These are phyloP conservation scores for Perca flavescens DNA, from an alignment of 2,113 vertebrate genomes.

Conservation along the genomic window DNA sequence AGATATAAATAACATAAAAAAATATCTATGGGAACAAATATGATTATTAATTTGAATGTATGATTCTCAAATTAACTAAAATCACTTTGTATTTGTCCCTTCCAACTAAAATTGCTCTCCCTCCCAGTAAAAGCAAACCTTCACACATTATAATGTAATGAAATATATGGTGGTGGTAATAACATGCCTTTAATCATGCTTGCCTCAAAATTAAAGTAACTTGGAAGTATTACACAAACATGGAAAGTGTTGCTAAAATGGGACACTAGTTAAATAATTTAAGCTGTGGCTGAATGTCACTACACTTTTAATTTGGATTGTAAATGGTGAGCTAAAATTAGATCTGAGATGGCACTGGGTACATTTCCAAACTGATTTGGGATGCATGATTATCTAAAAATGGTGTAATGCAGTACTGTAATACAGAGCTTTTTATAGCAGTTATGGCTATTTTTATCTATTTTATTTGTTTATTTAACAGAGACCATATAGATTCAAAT, in stretches of 20 bases:
- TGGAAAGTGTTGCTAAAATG: slow-evolving; percentile 25
- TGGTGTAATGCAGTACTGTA: not conserved
- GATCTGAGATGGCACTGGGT: slow-evolving; percentile 39
- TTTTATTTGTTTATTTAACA: not conserved
- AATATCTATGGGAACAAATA: not conserved
- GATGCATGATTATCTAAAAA: slow-evolving; percentile 42
- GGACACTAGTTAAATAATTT: slow-evolving; percentile 40
- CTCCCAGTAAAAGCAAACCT: not conserved
- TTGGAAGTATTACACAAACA: not conserved
- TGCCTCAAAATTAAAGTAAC: not conserved
- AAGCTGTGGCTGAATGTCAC: slow-evolving; percentile 21
- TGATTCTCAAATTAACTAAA: not conserved
- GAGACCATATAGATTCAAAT: not conserved
- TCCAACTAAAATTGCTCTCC: not conserved
- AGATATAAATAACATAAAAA: not conserved
- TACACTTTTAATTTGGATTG: slow-evolving; percentile 42
- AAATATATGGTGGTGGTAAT: not conserved
- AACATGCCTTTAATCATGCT: not conserved
- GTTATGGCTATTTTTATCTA: not conserved
- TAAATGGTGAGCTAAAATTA: slow-evolving; percentile 59
- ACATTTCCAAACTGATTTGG: slow-evolving; percentile 52
- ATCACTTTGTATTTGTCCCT: not conserved
- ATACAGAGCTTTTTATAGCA: not conserved
- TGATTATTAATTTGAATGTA: not conserved
- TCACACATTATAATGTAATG: not conserved